Evolutionary conservation across 2,113 vertebrate species (phyloP), one percentile per base, ranked within the genome.

Genomic region (Ceuthmochares aereus): DNA sequence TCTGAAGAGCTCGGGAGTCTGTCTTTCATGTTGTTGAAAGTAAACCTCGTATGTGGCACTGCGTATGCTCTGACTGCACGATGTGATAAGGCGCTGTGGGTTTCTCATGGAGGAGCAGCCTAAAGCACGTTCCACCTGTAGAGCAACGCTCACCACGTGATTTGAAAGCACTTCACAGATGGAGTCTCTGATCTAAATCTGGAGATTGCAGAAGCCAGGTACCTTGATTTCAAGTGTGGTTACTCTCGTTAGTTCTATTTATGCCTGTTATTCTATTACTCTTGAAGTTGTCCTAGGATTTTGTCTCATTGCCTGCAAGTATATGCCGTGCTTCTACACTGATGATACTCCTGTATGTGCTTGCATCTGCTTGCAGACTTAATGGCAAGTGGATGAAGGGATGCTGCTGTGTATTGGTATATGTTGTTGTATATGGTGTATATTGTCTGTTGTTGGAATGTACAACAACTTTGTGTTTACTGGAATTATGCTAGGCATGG

Each of bases 21-120:
- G 84, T 21, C 6, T 68, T 25, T 64, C 2, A 1, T 56, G 17
- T 49, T 43, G 29, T 34, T 58, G 58, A 62, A 19, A 10, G 2
- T 55, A 56, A 47, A 49, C 36, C 32, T 54, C 0, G 0, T 18
- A 1, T 1, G 14, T 27, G 32, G 37, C 58, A 4, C 40, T 69
- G 16, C 66, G n/a, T 34, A 0, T 30, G 36, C 59, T 58, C 15
- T 37, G 79, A 15, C 32, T 69, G 17, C 55, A 8, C 0, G 0
- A 9, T 59, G 63, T 45, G 68, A 22, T 10, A 26, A 63, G 23
- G 42, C 80, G 45, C 42, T 67, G 37, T 63, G 55, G 67, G 47
- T n/a, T 87, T 81, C 59, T 77, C 29, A 3, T 15, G 47, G 20
- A 81, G 76, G 42, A 94, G 20, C 75, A 80, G 59, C 79, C 64